Percentiles rank a stretch among this genome's conserved stretches.
These are phyloP conservation scores for Xanthostigma xanthostigma DNA, from an alignment of 2,888 invertebrate genomes.

Conservation along the genomic window DNA sequence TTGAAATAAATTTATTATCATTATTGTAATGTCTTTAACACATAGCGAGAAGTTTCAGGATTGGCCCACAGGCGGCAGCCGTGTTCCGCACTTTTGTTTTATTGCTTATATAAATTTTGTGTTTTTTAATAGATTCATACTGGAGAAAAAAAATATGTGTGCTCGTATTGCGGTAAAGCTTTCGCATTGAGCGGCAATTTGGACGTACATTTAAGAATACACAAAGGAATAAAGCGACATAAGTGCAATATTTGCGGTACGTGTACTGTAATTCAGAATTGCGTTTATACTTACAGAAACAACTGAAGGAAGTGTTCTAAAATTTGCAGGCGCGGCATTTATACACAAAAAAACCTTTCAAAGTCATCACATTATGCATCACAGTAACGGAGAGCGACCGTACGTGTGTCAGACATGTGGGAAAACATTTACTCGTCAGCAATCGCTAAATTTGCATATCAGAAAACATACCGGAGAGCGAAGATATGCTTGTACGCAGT, in stretches of 20 bases:
- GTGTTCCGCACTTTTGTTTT: too few relatives aligned
- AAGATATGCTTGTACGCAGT: not conserved
- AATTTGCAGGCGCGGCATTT: too few relatives aligned
- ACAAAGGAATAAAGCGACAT: constrained; percentile 4
- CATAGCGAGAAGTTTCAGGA: too few relatives aligned
- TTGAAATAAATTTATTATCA: too few relatives aligned
- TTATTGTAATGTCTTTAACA: too few relatives aligned
- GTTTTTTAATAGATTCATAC: constrained; percentile 4
- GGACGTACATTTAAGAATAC: constrained; percentile 1
- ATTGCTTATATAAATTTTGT: too few relatives aligned
- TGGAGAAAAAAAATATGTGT: not conserved
- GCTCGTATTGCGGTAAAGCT: constrained; percentile 2
- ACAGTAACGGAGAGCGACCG: not conserved
- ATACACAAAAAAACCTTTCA: too few relatives aligned
- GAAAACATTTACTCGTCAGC: not conserved
- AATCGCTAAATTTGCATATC: not conserved
- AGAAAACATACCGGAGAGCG: not conserved
- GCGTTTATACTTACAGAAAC: too few relatives aligned
- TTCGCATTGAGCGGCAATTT: constrained; percentile 2
- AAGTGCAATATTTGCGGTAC: constrained; percentile 4
- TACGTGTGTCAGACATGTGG: not conserved
- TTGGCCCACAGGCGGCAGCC: too few relatives aligned
- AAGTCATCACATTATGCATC: too few relatives aligned
- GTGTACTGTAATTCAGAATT: too few relatives aligned
- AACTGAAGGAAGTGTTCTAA: too few relatives aligned